phyloP scores from a whole-genome alignment of 2,113 vertebrate genomes.

The Anser brachyrhynchus region DNA sequence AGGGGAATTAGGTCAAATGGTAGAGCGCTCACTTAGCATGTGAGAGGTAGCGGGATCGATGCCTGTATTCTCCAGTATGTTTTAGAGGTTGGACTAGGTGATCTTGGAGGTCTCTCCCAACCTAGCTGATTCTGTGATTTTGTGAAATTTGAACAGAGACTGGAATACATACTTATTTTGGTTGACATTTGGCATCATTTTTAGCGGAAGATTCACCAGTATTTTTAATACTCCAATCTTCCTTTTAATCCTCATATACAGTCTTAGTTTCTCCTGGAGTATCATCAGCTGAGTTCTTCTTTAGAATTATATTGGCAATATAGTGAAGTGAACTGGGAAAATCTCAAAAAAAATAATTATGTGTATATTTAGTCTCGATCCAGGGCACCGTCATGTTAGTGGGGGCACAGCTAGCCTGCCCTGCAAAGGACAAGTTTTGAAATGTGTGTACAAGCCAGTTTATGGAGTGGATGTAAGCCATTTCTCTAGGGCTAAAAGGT shows the following conservation, averaged over 20 bases:
- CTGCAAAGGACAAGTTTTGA: neutral
- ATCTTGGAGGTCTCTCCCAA: too few species aligned
- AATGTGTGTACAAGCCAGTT: neutral
- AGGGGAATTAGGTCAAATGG: constrained; percentile 81
- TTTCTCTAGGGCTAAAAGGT: neutral
- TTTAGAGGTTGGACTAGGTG: too few species aligned
- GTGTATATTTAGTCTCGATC: neutral
- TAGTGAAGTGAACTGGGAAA: neutral
- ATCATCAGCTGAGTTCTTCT: neutral
- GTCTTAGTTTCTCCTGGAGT: neutral
- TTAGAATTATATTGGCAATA: neutral
- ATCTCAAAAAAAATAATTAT: neutral
- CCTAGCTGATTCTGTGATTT: too few species aligned
- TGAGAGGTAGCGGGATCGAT: constrained; percentile 80
- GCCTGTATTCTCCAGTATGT: constrained; percentile 73
- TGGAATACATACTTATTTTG: neutral
- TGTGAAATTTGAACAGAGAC: neutral
- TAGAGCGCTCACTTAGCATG: constrained; percentile 80
- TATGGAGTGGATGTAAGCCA: neutral
- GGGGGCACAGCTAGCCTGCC: neutral
- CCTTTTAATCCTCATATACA: neutral
- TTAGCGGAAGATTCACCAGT: neutral
- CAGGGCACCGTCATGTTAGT: neutral
- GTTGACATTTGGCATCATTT: neutral
- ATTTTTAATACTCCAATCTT: neutral